Conservation (phyloP, 2,113 vertebrate genomes). For the Labeo rohita region DNA sequence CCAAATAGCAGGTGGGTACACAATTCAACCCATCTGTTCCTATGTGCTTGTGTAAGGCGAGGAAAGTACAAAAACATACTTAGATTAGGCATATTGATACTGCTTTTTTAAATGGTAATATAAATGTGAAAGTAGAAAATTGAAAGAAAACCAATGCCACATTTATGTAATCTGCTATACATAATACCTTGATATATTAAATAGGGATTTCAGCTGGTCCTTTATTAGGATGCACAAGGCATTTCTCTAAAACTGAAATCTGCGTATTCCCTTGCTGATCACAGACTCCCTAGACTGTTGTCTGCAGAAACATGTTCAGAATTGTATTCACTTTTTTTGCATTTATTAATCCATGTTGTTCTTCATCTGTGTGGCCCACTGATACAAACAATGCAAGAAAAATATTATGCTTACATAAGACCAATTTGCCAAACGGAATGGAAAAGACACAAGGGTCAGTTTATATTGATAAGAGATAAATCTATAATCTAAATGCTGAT, state of each 20-base stretch:
- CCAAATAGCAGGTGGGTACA: conserved; percentile 42
- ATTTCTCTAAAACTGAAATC: conserved; percentile 3
- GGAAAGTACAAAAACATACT: neutral
- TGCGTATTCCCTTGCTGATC: neutral
- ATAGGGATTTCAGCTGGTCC: conserved; percentile 19
- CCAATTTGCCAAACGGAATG: neutral
- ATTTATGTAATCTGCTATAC: neutral
- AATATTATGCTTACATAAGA: conserved; percentile 10
- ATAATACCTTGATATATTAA: neutral
- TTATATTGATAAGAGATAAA: conserved; percentile 14
- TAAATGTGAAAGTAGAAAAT: neutral
- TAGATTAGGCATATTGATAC: neutral
- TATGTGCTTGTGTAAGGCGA: neutral
- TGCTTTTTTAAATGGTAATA: neutral
- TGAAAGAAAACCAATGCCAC: neutral
- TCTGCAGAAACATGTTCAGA: neutral
- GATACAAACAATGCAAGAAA: neutral
- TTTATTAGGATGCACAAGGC: neutral
- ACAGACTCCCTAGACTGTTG: neutral
- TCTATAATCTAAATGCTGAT: conserved; percentile 12
- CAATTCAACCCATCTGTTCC: conserved; percentile 46
- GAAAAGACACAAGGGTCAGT: neutral
- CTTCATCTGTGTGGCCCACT: neutral
- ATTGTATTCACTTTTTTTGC: neutral
- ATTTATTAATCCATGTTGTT: neutral